Base-by-base conservation (phyloP, 2,113 vertebrate genomes). In the Varanus salvator region DNA sequence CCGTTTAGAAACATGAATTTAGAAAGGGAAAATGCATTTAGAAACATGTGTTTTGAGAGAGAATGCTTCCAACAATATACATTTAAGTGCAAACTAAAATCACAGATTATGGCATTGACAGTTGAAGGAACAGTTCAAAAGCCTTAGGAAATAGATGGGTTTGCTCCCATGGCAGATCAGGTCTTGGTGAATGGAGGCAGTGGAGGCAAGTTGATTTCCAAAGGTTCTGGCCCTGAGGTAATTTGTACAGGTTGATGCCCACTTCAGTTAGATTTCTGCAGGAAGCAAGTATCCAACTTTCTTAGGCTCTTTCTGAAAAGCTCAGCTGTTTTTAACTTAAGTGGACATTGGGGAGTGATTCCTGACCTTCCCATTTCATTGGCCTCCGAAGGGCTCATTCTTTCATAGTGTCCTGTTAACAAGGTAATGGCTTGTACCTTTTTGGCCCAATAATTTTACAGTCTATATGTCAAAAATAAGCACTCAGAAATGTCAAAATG, bases 391-490 rank as follows among this genome's bases (percentile, higher is more conserved):
- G 90, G 82, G 0, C 1, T 72, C n/a, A 80, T 7, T 92, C 86
- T 93, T 94, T 64, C 64, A 34, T 50, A 80, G 80, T 69, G 1
- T 91, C 93, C 94, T 91, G 90, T 78, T 85, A 89, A 88, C 85
- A 93, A 90, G 88, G 92, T 91, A 87, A 93, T 92, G 71, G 80
- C 88, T 91, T 91, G 89, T 84, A 1, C 69, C 91, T 94, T 85
- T 84, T 89, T 78, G 68, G 81, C 57, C 78, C 92, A 90, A 87
- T 93, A 74, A 92, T 96, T 91, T 85, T 93, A 89, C 87, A 95
- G 90, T 77, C 87, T 0, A 0, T 52, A 80, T 81, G 76, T 96
- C 54, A 91, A 89, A 94, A 94, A 86, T 50, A 87, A 92, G 54
- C 87, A 85, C 68, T 64, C 8, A 69, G 34, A 92, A 94, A 88